Evolutionary conservation across 1,140 invertebrate genomes (phyloP).

Genomic region (Episyrphus balteatus): DNA sequence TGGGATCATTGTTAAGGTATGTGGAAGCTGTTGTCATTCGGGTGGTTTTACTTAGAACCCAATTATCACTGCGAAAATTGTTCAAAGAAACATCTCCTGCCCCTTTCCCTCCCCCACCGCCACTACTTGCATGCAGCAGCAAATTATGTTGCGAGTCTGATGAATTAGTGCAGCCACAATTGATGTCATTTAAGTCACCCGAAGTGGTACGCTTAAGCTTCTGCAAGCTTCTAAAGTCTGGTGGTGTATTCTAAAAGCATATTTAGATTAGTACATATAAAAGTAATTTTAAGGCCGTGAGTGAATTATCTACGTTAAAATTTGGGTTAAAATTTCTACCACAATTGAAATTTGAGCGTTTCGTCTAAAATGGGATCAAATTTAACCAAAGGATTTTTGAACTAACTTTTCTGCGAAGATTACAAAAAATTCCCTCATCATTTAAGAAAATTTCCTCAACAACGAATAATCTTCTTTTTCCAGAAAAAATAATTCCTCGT

Average conservation of each 20-base stretch:
- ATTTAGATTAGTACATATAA: no score
- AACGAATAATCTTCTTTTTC: no score
- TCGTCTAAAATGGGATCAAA: constrained; percentile 1
- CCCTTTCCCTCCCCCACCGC: no score
- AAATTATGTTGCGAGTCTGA: neutral
- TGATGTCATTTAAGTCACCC: constrained; percentile 34
- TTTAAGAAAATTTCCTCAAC: no score
- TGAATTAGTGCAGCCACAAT: neutral
- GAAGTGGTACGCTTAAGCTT: constrained; percentile 58
- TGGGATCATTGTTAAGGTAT: no score
- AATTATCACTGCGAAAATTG: constrained; percentile 45
- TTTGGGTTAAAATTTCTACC: neutral
- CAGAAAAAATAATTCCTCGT: no score
- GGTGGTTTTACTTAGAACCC: constrained; percentile 35
- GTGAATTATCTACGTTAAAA: neutral
- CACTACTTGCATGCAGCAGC: no score
- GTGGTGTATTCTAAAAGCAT: neutral
- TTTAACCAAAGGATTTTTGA: neutral
- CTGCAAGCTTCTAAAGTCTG: constrained; percentile 49
- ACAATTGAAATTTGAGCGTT: no score
- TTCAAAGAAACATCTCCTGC: neutral
- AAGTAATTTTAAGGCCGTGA: neutral
- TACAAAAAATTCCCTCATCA: no score
- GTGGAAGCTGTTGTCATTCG: neutral
- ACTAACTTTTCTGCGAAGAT: no score